phyloP scores from a whole-genome alignment of 1,140 invertebrate species.

The Leptopilina boulardi region DNA sequence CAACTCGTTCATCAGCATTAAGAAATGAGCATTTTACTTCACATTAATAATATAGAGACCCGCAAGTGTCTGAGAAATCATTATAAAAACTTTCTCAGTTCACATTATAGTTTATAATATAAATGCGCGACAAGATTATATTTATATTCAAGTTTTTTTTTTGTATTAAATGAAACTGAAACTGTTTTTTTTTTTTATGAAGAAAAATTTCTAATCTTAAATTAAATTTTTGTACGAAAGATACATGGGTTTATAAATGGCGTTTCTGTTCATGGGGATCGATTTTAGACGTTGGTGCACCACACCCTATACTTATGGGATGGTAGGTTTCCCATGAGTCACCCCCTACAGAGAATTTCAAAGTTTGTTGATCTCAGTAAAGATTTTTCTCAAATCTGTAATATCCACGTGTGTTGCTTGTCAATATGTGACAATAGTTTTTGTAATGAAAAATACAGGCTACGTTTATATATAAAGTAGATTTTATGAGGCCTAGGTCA shows the following conservation, averaged over 20 bases:
- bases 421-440: neutral
- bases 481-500: conserved; percentile 20
- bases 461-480: neutral
- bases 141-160: neutral
- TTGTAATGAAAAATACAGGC: neutral
- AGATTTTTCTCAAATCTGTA: neutral
- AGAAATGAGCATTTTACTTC: conserved; percentile 31
- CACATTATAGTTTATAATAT: conserved; percentile 5
- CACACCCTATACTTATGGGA: conserved; percentile 60
- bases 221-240: neutral
- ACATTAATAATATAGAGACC: conserved; percentile 9
- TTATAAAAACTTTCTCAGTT: conserved; percentile 21
- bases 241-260: conserved; percentile 44
- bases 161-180: neutral
- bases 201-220: neutral
- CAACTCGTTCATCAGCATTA: conserved; percentile 25
- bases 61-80: conserved; percentile 24
- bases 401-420: neutral
- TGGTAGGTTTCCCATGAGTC: conserved; percentile 52
- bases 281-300: conserved; percentile 62
- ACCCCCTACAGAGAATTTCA: conserved; percentile 52
- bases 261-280: conserved; percentile 56
- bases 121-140: neutral
- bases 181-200: neutral
- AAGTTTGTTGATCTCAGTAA: conserved; percentile 2